Percentiles rank a stretch among this genome's conserved stretches.
Evolutionary conservation across 2,113 vertebrate genomes (phyloP).

Genomic region (Podilymbus podiceps): DNA sequence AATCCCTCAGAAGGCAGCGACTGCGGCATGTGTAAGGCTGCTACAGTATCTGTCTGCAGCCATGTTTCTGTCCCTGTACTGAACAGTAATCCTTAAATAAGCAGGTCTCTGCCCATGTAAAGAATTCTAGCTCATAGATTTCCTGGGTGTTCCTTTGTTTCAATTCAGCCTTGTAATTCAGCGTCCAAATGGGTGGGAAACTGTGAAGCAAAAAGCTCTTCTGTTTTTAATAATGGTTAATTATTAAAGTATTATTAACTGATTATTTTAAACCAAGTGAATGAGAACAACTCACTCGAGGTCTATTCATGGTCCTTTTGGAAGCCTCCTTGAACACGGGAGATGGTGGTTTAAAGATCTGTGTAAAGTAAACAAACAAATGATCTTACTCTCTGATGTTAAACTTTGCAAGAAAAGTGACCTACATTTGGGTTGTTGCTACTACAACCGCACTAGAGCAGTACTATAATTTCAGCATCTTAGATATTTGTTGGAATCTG

Average conservation of each 20-base stretch:
- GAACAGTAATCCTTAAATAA: background rate
- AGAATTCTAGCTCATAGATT: background rate
- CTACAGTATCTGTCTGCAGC: background rate
- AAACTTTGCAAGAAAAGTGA: background rate
- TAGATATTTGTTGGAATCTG: background rate
- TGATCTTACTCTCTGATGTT: background rate
- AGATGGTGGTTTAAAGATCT: background rate
- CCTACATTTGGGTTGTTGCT: background rate
- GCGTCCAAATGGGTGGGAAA: background rate
- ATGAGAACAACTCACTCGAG: background rate
- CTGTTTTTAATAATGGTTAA: background rate
- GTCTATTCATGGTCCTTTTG: background rate
- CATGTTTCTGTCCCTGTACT: accelerated
- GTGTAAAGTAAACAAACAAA: background rate
- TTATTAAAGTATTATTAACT: background rate
- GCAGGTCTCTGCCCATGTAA: background rate
- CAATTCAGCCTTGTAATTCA: background rate
- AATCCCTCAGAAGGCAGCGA: background rate
- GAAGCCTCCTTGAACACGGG: background rate
- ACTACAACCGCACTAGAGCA: background rate
- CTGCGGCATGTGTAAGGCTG: background rate
- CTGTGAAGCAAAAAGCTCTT: background rate
- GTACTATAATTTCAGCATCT: background rate
- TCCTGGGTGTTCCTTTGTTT: background rate
- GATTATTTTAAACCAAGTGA: background rate